Base-by-base conservation (phyloP, 1,140 invertebrate species). In the Papilio xuthus region DNA sequence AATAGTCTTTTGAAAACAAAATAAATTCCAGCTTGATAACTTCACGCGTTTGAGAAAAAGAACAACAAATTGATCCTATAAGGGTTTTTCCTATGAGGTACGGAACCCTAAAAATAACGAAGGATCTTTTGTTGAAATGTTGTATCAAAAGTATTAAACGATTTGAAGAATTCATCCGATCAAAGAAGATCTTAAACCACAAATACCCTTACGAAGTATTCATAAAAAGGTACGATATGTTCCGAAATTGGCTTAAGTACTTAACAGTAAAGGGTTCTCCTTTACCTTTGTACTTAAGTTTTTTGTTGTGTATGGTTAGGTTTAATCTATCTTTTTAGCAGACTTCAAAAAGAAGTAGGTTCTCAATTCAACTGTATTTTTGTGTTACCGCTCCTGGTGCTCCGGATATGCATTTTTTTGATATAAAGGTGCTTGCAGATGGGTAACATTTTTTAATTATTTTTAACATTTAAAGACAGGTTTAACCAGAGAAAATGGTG, bases 191-290 rank as follows among this genome's bases (percentile, higher is more conserved):
- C 26, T 63, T 13, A 63, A 15, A 28, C 60, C 60, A 26, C 60
- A 28, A 13, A 63, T 18, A 28, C 60, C 60, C 18, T 28, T 15
- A 28, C 60, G 13, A 63, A 63, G 60, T 63, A 63, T 63, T 28
- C 60, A 18, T 63, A 63, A 63, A 26, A 63, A 63, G 60, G 60
- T 63, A 63, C 12, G 26, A 28, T 32, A 63, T 63, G 60, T 63
- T 63, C 23, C 3, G 60, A 63, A 63, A 63, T 63, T 63, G 60
- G 60, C 60, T 63, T 63, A 63, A 28, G 23, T 28, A 13, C 60
- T 63, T 63, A 63, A 63, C 10, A 28, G 4, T 32, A 63, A 63
- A 63, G 26, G 60, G 18, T 56, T 56, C 26, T 26, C 15, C 12
- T 63, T 63, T 63, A 63, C 13, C 60, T 63, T 63, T 63, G 23